These are phyloP conservation scores for Fopius arisanus DNA, from an alignment of 1,140 invertebrate species.

Conservation along the genomic window DNA sequence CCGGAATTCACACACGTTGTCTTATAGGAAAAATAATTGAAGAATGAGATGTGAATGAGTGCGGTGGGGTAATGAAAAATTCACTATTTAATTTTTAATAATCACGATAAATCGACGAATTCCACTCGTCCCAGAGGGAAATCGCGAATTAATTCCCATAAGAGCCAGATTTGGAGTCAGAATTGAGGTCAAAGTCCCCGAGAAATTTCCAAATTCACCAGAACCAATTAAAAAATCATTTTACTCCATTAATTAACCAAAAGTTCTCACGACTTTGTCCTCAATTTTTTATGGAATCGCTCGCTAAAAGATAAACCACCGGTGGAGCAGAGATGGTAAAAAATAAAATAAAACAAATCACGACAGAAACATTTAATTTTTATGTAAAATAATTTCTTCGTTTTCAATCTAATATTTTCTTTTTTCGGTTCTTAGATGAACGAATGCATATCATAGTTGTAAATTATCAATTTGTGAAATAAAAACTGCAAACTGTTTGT, in stretches of 20 bases:
- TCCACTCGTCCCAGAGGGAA: slow-evolving; percentile 26
- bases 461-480: slow-evolving; percentile 68
- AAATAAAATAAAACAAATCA: slow-evolving; percentile 24
- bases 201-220: background rate
- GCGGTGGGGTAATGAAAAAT: slow-evolving; percentile 7
- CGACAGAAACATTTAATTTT: background rate
- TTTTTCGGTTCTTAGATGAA: slow-evolving; percentile 76
- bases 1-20: slow-evolving; percentile 32
- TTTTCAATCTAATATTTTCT: slow-evolving; percentile 41
- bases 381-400: slow-evolving; percentile 27
- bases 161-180: background rate
- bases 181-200: slow-evolving; percentile 14
- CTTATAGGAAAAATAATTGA: slow-evolving; percentile 23
- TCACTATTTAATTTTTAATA: background rate
- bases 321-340: background rate
- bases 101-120: background rate
- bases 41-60: background rate
- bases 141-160: slow-evolving; percentile 1
- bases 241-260: background rate
- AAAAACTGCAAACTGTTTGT: slow-evolving; percentile 66
- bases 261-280: slow-evolving; percentile 3
- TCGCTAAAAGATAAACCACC: slow-evolving; percentile 11
- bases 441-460: slow-evolving; percentile 88
- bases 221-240: background rate
- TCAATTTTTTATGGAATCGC: background rate